Conservation (phyloP, 2,797 vertebrate genomes). For the Adrianichthys oophorus region DNA sequence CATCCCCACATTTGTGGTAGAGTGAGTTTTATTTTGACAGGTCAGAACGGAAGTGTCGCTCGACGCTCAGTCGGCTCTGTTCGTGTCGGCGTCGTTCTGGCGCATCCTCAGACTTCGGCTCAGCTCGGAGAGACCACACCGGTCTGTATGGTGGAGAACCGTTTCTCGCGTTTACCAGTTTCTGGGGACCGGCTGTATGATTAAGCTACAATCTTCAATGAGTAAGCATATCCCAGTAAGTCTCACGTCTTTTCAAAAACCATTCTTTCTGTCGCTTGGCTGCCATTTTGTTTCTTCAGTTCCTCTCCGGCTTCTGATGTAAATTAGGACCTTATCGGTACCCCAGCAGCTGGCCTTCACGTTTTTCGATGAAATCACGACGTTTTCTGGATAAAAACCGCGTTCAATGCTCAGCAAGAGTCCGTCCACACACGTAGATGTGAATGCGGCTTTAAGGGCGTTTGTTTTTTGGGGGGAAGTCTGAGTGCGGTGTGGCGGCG, state of each 20-base stretch:
- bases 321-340: slow-evolving; percentile 25
- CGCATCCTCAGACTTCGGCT: slow-evolving; percentile 67
- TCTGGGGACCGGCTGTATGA: slow-evolving; percentile 95
- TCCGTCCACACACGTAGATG: rapidly evolving
- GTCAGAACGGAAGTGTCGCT: not conserved
- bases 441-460: rapidly evolving
- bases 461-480: rapidly evolving
- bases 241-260: slow-evolving; percentile 37
- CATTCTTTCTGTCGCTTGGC: not conserved
- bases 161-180: slow-evolving; percentile 70
- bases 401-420: rapidly evolving
- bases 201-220: slow-evolving; percentile 99
- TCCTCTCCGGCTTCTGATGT: slow-evolving; percentile 5
- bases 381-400: slow-evolving; percentile 17
- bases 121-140: slow-evolving; percentile 58
- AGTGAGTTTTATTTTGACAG: slow-evolving; percentile 50
- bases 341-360: slow-evolving; percentile 39
- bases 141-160: slow-evolving; percentile 78
- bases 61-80: not conserved
- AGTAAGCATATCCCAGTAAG: slow-evolving; percentile 99
- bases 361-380: slow-evolving; percentile 41
- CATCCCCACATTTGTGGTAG: not conserved
- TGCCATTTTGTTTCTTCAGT: slow-evolving; percentile 32
- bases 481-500: not conserved
- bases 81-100: slow-evolving; percentile 1